phyloP scores from a whole-genome alignment of 2,797 vertebrate genomes.

The Coreius guichenoti region DNA sequence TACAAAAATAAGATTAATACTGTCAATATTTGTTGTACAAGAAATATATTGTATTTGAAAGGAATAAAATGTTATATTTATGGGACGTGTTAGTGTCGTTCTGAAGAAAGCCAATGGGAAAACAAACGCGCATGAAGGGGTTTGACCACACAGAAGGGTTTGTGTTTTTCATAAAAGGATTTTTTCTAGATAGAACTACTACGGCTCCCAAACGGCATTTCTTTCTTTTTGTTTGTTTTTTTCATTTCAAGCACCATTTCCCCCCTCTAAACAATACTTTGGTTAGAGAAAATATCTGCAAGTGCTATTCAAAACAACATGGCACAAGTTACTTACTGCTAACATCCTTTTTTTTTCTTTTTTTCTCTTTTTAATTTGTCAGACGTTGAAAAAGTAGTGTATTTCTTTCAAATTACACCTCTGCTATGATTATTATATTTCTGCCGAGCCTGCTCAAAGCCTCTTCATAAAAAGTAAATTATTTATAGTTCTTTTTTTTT shows the following conservation, averaged over 20 bases:
- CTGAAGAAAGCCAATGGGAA: slow-evolving; percentile 81
- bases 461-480: slow-evolving; percentile 85
- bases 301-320: slow-evolving; percentile 88
- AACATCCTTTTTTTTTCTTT: slow-evolving; percentile 69
- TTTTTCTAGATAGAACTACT: slow-evolving; percentile 38
- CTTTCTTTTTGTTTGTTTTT: slow-evolving; percentile 45
- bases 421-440: slow-evolving; percentile 86
- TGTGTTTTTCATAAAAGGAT: slow-evolving; percentile 68
- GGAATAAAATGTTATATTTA: slow-evolving; percentile 75
- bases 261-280: slow-evolving; percentile 87
- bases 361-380: slow-evolving; percentile 69
- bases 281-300: slow-evolving; percentile 92
- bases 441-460: slow-evolving; percentile 96
- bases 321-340: slow-evolving; percentile 91
- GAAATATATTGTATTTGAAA: slow-evolving; percentile 94
- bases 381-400: slow-evolving; percentile 83
- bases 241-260: slow-evolving; percentile 85
- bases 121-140: slow-evolving; percentile 79
- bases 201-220: slow-evolving; percentile 70
- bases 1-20: slow-evolving; percentile 99
- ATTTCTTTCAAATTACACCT: slow-evolving; percentile 81
- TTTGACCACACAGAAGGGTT: slow-evolving; percentile 82
- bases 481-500: slow-evolving; percentile 79
- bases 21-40: slow-evolving; percentile 98
- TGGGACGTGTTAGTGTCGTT: slow-evolving; percentile 84